Evolutionary conservation across 2,113 vertebrate genomes (phyloP), one percentile per base, ranked within the genome.

Genomic region (Coracopsis vasa): DNA sequence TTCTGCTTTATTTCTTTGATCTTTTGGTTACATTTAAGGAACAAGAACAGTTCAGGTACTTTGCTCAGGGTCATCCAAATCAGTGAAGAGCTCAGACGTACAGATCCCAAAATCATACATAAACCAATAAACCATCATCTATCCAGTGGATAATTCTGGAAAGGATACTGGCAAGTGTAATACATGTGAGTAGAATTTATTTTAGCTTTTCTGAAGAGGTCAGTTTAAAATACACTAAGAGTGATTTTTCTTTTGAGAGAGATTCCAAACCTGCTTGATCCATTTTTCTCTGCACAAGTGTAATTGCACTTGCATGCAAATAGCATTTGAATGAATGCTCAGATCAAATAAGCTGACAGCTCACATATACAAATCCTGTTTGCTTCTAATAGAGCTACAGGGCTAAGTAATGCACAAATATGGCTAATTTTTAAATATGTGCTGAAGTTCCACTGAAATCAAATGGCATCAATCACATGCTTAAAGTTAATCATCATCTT

Each of bases 311-410:
- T 70, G 75, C 71, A 77, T 60, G 48, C 79, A 90, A 93, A 85
- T 62, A 90, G 66, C 33, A 13, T 77, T 88, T 83, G 88, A 93
- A 71, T 92, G 92, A 96, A 88, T 54, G 80, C 75, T 80, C 86
- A 62, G 91, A 73, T 92, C 82, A 93, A 56, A 77, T 62, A 66
- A 94, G 20, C 67, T 93, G 95, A 88, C 95, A 95, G 80, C 91
- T 96, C 92, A 44, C 92, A 90, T 80, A 51, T 2, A 93, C 64
- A 94, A 95, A 90, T 66, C 88, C 64, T 45, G 20, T 92, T 94
- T 66, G 71, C 80, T 82, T 66, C 80, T 80, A 47, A 74, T 44
- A 50, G 53, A 80, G 53, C 82, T 77, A 31, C 66, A 86, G 67
- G 66, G 79, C 75, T 88, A 69, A 80, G 53, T 66, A 65, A 9